A percentile compares a stretch with the other conserved stretches of the same genome.
Conservation (phyloP, 2,113 vertebrate genomes). For the Alosa alosa region DNA sequence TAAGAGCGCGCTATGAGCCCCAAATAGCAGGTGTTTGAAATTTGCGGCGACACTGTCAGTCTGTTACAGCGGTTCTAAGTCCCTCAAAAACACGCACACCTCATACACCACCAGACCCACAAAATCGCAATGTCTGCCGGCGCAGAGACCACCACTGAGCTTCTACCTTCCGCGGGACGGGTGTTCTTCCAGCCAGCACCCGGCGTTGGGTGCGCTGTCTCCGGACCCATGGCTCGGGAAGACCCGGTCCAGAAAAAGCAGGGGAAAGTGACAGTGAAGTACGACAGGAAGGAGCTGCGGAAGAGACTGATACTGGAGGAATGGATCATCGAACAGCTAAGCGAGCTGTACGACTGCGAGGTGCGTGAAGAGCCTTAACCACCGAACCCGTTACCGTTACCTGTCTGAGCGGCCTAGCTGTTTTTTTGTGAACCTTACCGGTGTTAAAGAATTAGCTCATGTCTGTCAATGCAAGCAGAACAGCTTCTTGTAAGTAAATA, state of each 20-base stretch:
- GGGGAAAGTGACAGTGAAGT: conserved; percentile 97
- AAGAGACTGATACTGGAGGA: conserved; percentile 91
- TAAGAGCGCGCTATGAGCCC: conserved; percentile 61
- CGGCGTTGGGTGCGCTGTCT: conserved; percentile 72
- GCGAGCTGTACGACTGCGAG: conserved; percentile 92
- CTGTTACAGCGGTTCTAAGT: neutral
- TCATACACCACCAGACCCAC: neutral
- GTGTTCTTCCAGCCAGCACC: conserved; percentile 86
- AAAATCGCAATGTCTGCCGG: conserved; percentile 69
- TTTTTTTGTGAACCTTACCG: neutral
- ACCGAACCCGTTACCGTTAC: conserved; percentile 16
- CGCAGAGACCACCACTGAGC: conserved; percentile 70
- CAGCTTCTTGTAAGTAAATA: neutral
- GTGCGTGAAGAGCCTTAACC: conserved; percentile 61
- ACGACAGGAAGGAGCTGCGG: conserved; percentile 93
- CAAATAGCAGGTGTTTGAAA: conserved; percentile 79
- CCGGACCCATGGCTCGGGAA: conserved; percentile 68
- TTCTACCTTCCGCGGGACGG: conserved; percentile 68
- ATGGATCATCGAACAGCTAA: conserved; percentile 96
- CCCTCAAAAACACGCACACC: conserved; percentile 11
- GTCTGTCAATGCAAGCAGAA: neutral
- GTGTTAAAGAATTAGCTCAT: neutral
- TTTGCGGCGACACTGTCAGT: neutral
- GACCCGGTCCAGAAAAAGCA: conserved; percentile 84
- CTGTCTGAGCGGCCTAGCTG: neutral